A percentile compares a stretch with the other conserved stretches of the same genome.
These are phyloP conservation scores for Lasioglossum lativentre DNA, from an alignment of 2,888 invertebrate genomes.

Conservation along the genomic window DNA sequence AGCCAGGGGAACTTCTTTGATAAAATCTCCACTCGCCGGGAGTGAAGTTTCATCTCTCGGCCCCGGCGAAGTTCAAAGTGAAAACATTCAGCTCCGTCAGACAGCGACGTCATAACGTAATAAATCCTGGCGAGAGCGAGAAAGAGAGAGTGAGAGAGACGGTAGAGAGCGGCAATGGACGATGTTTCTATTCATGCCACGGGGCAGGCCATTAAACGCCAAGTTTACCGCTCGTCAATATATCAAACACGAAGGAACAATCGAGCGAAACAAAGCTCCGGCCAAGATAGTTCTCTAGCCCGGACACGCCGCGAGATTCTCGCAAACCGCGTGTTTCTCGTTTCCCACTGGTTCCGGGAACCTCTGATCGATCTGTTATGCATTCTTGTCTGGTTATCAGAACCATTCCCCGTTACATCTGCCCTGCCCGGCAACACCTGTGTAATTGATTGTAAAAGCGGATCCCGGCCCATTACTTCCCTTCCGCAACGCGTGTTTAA, in stretches of 20 bases:
- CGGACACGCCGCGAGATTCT: background rate
- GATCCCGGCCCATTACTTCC: background rate
- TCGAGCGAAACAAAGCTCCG: constrained; percentile 39
- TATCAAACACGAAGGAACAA: constrained; percentile 46
- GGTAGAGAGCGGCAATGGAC: background rate
- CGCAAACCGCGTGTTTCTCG: constrained; percentile 39
- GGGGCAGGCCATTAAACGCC: constrained; percentile 45
- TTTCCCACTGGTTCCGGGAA: constrained; percentile 10
- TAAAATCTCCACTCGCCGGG: constrained; percentile 8
- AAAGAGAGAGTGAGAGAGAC: background rate
- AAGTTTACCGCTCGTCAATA: constrained; percentile 48
- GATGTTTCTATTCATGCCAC: constrained; percentile 28
- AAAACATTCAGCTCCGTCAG: constrained; percentile 4
- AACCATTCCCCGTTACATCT: background rate
- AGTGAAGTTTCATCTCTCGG: constrained; percentile 9
- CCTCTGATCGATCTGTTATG: constrained; percentile 54
- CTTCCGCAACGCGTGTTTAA: constrained; percentile 1
- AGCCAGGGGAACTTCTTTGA: constrained; percentile 12
- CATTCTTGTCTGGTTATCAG: constrained; percentile 12
- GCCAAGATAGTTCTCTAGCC: constrained; percentile 2
- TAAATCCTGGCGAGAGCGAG: constrained; percentile 10
- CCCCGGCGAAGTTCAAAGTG: constrained; percentile 24
- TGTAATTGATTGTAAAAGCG: constrained; percentile 14
- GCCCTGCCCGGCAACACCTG: background rate
- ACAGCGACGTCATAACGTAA: constrained; percentile 21